Conservation (phyloP, 1,140 invertebrate genomes). For the Asobara japonica region DNA sequence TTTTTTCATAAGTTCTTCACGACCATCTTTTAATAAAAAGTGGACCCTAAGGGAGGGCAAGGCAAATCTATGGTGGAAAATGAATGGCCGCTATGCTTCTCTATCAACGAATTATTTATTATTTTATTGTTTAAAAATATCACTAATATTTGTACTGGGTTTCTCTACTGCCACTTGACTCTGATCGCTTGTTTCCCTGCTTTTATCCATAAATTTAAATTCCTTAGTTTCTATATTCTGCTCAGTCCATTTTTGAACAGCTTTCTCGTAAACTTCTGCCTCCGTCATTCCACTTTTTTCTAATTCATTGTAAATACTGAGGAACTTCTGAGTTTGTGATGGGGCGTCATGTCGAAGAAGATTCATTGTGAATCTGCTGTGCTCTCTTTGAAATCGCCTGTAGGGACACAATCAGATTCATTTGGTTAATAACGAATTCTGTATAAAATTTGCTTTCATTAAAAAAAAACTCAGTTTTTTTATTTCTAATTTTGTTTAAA, state of each 20-base stretch:
- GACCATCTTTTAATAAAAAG: too few relatives aligned
- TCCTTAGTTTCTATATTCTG: background rate
- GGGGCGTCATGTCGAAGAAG: slow-evolving; percentile 64
- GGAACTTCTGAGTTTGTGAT: slow-evolving; percentile 70
- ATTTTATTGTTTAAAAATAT: background rate
- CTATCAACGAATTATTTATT: background rate
- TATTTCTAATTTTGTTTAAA: too few relatives aligned
- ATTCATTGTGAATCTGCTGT: slow-evolving; percentile 64
- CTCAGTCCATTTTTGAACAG: slow-evolving; percentile 29
- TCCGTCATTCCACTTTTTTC: slow-evolving; percentile 44
- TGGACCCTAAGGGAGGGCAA: too few relatives aligned
- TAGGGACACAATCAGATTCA: slow-evolving; percentile 39
- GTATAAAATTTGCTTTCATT: too few relatives aligned
- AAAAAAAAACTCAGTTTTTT: too few relatives aligned
- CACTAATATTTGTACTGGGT: background rate
- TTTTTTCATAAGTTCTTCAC: too few relatives aligned
- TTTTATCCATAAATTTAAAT: background rate
- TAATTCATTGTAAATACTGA: slow-evolving; percentile 69
- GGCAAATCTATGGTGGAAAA: too few relatives aligned
- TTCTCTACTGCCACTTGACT: background rate
- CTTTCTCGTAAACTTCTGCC: slow-evolving; percentile 28
- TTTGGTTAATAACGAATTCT: background rate
- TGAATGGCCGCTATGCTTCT: background rate
- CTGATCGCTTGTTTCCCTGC: background rate
- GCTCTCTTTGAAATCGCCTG: slow-evolving; percentile 73